These are phyloP conservation scores for Agelastica alni DNA, from an alignment of 2,888 invertebrate species.

Conservation along the genomic window DNA sequence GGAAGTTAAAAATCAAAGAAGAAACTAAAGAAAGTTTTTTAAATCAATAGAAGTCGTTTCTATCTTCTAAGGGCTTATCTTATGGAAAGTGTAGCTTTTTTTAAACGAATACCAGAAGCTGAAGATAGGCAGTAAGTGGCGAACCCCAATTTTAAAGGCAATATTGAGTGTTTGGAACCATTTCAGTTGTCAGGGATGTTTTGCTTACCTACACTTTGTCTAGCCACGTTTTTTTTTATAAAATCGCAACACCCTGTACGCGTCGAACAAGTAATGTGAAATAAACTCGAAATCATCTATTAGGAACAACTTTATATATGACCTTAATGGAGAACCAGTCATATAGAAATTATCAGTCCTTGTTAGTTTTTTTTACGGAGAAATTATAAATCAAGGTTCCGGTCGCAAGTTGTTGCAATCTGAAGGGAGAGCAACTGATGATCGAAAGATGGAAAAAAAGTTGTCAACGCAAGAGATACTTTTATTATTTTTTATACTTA, in stretches of 20 bases:
- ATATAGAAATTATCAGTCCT: slow-evolving; percentile 25
- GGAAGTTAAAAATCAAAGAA: no score
- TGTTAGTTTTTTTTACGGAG: slow-evolving; percentile 7
- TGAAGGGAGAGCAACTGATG: slow-evolving; percentile 6
- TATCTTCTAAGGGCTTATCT: no score
- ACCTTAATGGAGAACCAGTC: slow-evolving; percentile 25
- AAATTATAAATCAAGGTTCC: slow-evolving; percentile 21
- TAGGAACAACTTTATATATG: slow-evolving; percentile 24
- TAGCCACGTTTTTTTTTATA: no score
- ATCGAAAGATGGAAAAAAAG: background rate
- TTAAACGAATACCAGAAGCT: no score
- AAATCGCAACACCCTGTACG: background rate
- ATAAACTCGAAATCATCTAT: slow-evolving; percentile 15
- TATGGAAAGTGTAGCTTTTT: no score
- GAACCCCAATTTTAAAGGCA: no score
- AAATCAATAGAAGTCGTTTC: no score
- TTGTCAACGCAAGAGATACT: background rate
- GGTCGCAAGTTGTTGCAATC: slow-evolving; percentile 3
- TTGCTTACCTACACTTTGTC: no score
- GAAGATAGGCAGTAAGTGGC: no score
- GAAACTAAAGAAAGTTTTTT: no score
- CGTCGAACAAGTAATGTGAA: slow-evolving; percentile 14
- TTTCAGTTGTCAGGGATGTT: no score
- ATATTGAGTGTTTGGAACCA: no score
- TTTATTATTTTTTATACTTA: slow-evolving; percentile 3